A percentile compares a stretch with the other conserved stretches of the same genome.
phyloP scores from a whole-genome alignment of 1,140 invertebrate species.

The Papilio polytes region DNA sequence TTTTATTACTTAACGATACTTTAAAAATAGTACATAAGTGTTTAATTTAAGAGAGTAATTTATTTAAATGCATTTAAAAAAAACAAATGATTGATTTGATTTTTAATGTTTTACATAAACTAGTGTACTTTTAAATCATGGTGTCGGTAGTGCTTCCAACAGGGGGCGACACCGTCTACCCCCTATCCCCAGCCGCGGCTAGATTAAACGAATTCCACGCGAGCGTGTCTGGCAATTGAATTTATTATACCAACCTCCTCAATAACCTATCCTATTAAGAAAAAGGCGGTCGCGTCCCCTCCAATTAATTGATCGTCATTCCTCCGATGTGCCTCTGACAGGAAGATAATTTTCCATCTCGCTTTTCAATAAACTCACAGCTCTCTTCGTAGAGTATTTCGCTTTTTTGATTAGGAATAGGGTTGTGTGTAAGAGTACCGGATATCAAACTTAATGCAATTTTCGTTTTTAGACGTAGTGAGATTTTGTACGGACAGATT shows the following conservation, averaged over 20 bases:
- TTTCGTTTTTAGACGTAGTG: no score
- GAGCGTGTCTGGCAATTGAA: slow-evolving; percentile 52
- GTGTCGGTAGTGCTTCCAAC: not conserved
- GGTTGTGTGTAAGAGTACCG: not conserved
- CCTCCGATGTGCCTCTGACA: slow-evolving; percentile 51
- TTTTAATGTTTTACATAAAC: no score
- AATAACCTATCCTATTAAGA: slow-evolving; percentile 56
- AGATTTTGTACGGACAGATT: no score
- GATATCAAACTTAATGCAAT: no score
- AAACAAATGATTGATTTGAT: no score
- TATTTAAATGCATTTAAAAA: no score
- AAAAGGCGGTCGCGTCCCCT: slow-evolving; percentile 55
- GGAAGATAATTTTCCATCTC: slow-evolving; percentile 56
- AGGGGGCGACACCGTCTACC: not conserved
- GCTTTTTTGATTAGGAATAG: slow-evolving; percentile 47
- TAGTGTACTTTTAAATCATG: not conserved
- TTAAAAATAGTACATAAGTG: not conserved
- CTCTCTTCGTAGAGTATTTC: not conserved
- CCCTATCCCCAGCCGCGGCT: slow-evolving; percentile 16
- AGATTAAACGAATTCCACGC: slow-evolving; percentile 58
- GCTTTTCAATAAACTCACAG: slow-evolving; percentile 10
- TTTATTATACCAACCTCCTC: slow-evolving; percentile 52
- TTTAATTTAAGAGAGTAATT: no score
- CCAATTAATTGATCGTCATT: slow-evolving; percentile 56
- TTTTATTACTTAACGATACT: not conserved